Conservation (phyloP, 2,888 invertebrate genomes). For the Dasysyrphus albostriatus region DNA sequence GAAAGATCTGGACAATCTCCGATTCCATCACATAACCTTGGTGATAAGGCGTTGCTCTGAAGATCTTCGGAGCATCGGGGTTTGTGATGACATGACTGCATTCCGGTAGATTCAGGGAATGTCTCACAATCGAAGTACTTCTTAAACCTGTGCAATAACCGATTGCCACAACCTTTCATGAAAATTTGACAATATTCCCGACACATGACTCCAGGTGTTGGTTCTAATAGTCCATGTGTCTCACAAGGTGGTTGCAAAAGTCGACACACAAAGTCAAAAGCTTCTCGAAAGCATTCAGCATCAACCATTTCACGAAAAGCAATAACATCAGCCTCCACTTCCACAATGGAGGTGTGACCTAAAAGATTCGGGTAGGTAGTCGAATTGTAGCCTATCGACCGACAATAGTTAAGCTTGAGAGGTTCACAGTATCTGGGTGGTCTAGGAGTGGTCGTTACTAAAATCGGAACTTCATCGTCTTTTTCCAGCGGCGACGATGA, state of each 20-base stretch:
- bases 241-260: slow-evolving; percentile 93
- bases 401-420: slow-evolving; percentile 88
- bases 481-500: slow-evolving; percentile 83
- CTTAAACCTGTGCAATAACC: slow-evolving; percentile 89
- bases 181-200: slow-evolving; percentile 94
- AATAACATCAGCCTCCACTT: slow-evolving; percentile 90
- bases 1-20: slow-evolving; percentile 93
- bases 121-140: slow-evolving; percentile 90
- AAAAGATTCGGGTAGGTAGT: slow-evolving; percentile 93
- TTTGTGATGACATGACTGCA: slow-evolving; percentile 90
- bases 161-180: slow-evolving; percentile 91
- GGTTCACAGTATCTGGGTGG: slow-evolving; percentile 88
- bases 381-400: slow-evolving; percentile 89
- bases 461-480: slow-evolving; percentile 82
- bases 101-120: slow-evolving; percentile 91
- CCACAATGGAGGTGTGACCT: slow-evolving; percentile 86
- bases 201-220: slow-evolving; percentile 85
- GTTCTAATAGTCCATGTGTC: slow-evolving; percentile 86
- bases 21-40: slow-evolving; percentile 93
- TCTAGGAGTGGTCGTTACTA: slow-evolving; percentile 84
- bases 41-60: slow-evolving; percentile 89
- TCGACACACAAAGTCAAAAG: slow-evolving; percentile 95
- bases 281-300: slow-evolving; percentile 94
- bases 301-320: slow-evolving; percentile 94
- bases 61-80: slow-evolving; percentile 92